These are phyloP conservation scores for Origma solitaria DNA, from an alignment of 2,113 vertebrate genomes.

Conservation along the genomic window DNA sequence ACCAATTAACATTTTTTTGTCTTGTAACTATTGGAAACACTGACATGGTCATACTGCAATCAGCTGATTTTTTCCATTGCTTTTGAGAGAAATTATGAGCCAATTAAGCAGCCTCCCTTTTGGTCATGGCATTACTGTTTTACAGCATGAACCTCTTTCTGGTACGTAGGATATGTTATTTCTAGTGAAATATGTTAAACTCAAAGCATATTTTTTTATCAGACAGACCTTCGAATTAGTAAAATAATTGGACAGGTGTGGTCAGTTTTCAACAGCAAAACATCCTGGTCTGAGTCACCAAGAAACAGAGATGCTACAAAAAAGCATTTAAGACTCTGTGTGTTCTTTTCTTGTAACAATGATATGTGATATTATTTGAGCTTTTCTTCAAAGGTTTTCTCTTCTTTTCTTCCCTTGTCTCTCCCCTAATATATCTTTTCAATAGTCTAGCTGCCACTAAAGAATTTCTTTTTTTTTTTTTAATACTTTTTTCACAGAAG, in stretches of 20 bases:
- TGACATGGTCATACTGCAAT: background rate
- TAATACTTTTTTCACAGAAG: background rate
- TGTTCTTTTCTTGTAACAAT: background rate
- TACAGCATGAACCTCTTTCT: background rate
- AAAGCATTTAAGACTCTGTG: background rate
- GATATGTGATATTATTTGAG: background rate
- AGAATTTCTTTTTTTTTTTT: background rate
- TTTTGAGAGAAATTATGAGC: background rate
- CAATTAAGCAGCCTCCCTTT: background rate
- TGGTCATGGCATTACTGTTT: background rate
- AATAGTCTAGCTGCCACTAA: background rate
- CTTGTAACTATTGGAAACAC: slow-evolving; percentile 30
- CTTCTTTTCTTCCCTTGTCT: background rate
- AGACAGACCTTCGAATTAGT: background rate
- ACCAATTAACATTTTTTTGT: background rate
- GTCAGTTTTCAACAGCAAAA: background rate
- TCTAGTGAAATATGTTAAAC: background rate
- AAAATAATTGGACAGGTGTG: background rate
- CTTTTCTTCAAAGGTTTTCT: background rate
- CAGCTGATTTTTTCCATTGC: background rate
- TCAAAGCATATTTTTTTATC: background rate
- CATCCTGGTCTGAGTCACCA: background rate
- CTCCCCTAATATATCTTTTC: background rate
- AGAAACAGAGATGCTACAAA: background rate
- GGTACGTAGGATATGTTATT: background rate